Evolutionary conservation across 2,113 vertebrate species (phyloP), one percentile per base, ranked within the genome.

Genomic region (Eidolon helvum): DNA sequence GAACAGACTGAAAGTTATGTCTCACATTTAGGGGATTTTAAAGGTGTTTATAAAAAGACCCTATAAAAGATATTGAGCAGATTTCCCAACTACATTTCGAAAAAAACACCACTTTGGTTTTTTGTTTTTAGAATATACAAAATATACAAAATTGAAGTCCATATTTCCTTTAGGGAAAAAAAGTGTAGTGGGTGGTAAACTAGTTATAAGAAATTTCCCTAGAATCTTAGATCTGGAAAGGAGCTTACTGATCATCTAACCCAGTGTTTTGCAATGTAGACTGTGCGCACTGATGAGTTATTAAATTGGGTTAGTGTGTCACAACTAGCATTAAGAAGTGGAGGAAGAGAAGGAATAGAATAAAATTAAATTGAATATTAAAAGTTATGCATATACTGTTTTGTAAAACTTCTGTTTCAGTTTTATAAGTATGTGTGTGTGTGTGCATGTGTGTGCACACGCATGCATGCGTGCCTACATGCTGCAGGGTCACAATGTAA

Each of bases 41-140:
- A n/a, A 90, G 86, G 53, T 71, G 71, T 92, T 97, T 74, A 86
- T 91, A 82, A 79, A 63, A 86, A 79, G 83, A 84, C 24, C 15
- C 15, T n/a, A 48, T 33, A 35, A 50, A 15, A 50, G 38, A 88
- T 74, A 83, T 50, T 40, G 21, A 97, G 33, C 57, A 83, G n/a
- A 45, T 40, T 66, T 93, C 71, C 48, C 93, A 92, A 86, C 69
- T 72, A 71, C 3, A 19, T 53, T 55, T 71, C 33, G 84, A 92
- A 97, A 92, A 92, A 96, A 26, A 61, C 8, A 95, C 30, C 7
- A 53, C 15, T 94, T 68, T 16, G 61, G 24, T 80, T 75, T 77
- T 43, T 26, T 82, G 87, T 94, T 90, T 90, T 78, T 65, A 50
- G 12, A 50, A 50, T 50, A 50, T 55, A 55, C 83, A 84, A 53